These are phyloP conservation scores for Marmota monax DNA, from an alignment of 2,113 vertebrate species.

Conservation along the genomic window DNA sequence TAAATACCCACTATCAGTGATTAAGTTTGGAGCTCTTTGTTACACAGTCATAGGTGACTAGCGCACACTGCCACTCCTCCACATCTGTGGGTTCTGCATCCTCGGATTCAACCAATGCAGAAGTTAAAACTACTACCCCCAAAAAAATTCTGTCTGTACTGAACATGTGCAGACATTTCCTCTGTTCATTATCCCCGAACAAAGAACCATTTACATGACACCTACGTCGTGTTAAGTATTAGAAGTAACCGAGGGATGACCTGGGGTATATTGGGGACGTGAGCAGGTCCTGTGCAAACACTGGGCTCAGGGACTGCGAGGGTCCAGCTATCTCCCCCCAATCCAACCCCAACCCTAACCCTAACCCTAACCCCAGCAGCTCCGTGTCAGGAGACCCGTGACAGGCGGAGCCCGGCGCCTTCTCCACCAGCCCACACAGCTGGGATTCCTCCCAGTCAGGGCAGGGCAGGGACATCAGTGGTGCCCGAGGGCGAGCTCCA, in stretches of 20 bases:
- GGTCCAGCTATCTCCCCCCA: neutral
- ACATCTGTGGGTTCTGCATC: neutral
- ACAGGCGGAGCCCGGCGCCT: too few relatives aligned
- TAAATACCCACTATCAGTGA: neutral
- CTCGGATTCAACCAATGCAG: neutral
- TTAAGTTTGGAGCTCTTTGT: neutral
- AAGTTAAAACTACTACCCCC: neutral
- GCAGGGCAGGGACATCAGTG: too few relatives aligned
- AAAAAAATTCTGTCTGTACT: neutral
- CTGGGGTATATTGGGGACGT: neutral
- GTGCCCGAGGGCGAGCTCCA: too few relatives aligned
- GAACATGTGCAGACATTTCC: too few relatives aligned
- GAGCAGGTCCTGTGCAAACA: neutral
- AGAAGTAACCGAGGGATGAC: neutral
- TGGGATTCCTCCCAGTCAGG: too few relatives aligned
- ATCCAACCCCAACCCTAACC: too few relatives aligned
- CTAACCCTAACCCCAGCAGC: neutral
- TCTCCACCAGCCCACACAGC: too few relatives aligned
- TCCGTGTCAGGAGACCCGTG: neutral
- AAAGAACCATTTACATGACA: neutral
- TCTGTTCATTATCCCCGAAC: too few relatives aligned
- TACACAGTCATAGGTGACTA: neutral
- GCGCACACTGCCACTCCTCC: too few relatives aligned
- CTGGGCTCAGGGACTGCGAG: rapidly evolving
- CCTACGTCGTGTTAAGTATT: neutral